Conservation (phyloP, 2,888 invertebrate genomes). For the Hipparchia semele region DNA sequence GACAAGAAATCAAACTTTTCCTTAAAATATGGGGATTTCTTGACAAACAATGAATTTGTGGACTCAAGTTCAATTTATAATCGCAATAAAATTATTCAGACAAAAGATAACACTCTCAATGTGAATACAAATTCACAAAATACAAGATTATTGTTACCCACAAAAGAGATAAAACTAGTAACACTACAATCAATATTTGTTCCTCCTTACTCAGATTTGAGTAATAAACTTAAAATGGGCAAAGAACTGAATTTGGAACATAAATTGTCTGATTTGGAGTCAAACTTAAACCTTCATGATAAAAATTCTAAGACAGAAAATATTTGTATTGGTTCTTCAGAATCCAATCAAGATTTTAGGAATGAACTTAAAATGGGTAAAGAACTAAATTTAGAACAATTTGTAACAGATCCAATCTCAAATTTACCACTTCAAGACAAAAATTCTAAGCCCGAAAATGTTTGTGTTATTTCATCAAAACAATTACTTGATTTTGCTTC, state of each 20-base stretch:
- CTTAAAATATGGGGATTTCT: constrained; percentile 70
- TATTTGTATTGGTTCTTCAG: neutral
- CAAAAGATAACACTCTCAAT: constrained; percentile 15
- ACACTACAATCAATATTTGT: constrained; percentile 38
- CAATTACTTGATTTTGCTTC: neutral
- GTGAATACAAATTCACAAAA: constrained; percentile 26
- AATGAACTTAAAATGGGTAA: constrained; percentile 24
- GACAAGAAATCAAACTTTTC: constrained; percentile 67
- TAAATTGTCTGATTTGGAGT: constrained; percentile 7
- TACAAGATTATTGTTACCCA: constrained; percentile 25
- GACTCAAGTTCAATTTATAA: constrained; percentile 44
- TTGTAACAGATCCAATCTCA: constrained; percentile 9
- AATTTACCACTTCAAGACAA: constrained; percentile 2
- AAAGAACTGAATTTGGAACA: constrained; percentile 28
- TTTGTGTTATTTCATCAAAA: neutral
- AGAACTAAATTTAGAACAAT: constrained; percentile 27
- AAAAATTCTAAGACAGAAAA: neutral
- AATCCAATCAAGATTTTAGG: constrained; percentile 24
- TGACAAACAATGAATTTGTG: constrained; percentile 62
- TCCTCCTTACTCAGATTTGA: constrained; percentile 36
- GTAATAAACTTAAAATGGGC: constrained; percentile 22
- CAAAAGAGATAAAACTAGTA: constrained; percentile 29
- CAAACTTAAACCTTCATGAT: constrained; percentile 3
- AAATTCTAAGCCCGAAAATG: neutral
- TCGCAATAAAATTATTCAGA: constrained; percentile 32